Conservation (phyloP, 2,797 vertebrate species). For the Telmatherina bonti region DNA sequence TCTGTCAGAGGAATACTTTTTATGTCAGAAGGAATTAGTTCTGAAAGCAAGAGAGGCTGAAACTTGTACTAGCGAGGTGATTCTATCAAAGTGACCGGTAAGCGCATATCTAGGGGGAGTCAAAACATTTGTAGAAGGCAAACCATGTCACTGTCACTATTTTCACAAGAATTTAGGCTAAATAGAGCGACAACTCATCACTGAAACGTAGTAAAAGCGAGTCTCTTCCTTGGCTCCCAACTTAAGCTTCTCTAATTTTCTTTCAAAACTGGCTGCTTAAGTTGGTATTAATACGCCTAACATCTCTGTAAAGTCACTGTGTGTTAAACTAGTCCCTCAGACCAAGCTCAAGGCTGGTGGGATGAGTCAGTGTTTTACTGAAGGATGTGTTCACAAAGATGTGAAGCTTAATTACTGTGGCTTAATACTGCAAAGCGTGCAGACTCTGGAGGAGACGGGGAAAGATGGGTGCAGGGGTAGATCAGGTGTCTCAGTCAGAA, state of each 20-base stretch:
- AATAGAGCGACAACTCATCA: conserved; percentile 1
- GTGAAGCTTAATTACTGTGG: conserved; percentile 67
- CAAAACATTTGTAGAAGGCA: conserved; percentile 16
- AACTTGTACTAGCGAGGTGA: too few relatives aligned
- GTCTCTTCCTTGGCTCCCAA: background rate
- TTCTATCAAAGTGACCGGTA: background rate
- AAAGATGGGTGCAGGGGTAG: background rate
- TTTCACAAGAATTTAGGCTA: background rate
- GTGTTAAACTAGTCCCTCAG: conserved; percentile 20
- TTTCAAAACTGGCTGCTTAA: background rate
- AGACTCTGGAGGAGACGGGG: conserved; percentile 25
- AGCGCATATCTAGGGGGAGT: conserved; percentile 35
- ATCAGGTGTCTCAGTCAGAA: conserved; percentile 24
- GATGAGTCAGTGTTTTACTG: conserved; percentile 51
- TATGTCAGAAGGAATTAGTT: too few relatives aligned
- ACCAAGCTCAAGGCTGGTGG: conserved; percentile 28
- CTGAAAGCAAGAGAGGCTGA: too few relatives aligned
- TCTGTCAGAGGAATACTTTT: too few relatives aligned
- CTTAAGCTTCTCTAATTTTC: conserved; percentile 10
- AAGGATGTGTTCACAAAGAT: conserved; percentile 45
- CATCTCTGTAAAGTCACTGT: conserved; percentile 29
- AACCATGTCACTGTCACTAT: conserved; percentile 21
- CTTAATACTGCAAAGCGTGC: conserved; percentile 41
- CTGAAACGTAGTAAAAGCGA: background rate
- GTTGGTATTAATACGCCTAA: conserved; percentile 21